These are phyloP conservation scores for Zaprionus taronus DNA, from an alignment of 1,140 invertebrate genomes.

Conservation along the genomic window DNA sequence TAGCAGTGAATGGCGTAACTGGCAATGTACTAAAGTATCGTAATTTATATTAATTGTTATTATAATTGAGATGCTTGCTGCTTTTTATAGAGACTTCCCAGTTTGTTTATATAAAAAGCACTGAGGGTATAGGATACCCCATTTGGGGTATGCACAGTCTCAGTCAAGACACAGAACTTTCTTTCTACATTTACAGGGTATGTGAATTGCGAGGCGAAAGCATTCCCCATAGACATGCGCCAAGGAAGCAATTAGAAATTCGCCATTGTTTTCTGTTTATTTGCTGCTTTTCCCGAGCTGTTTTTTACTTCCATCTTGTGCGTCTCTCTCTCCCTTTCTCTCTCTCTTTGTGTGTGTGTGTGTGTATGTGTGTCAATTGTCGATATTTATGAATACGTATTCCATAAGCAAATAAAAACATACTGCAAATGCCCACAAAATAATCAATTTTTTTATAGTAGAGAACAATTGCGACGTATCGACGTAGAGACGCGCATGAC, in stretches of 20 bases:
- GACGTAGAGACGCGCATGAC: conserved; percentile 3
- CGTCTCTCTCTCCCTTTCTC: neutral
- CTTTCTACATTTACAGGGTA: conserved; percentile 12
- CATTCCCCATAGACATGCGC: conserved; percentile 40
- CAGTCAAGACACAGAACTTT: neutral
- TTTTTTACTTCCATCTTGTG: conserved; percentile 15
- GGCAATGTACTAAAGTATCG: neutral
- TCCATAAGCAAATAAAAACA: conserved; percentile 44
- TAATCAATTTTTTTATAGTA: conserved; percentile 27
- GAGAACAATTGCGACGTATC: conserved; percentile 10
- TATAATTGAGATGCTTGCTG: neutral
- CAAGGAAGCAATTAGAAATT: conserved; percentile 52
- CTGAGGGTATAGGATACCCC: too few species aligned
- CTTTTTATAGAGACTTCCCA: neutral
- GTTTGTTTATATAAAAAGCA: neutral
- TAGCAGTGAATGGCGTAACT: neutral
- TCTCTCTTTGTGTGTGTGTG: conserved; percentile 13
- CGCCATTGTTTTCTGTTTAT: conserved; percentile 37
- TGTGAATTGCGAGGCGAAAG: conserved; percentile 15
- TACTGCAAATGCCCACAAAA: conserved; percentile 31
- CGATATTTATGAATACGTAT: conserved; percentile 47
- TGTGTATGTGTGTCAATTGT: conserved; percentile 33
- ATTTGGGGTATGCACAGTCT: neutral
- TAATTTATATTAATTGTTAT: conserved; percentile 11
- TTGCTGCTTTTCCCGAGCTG: conserved; percentile 8